Evolutionary conservation across 2,888 invertebrate species (phyloP).

Genomic region (Anticlea derivata): DNA sequence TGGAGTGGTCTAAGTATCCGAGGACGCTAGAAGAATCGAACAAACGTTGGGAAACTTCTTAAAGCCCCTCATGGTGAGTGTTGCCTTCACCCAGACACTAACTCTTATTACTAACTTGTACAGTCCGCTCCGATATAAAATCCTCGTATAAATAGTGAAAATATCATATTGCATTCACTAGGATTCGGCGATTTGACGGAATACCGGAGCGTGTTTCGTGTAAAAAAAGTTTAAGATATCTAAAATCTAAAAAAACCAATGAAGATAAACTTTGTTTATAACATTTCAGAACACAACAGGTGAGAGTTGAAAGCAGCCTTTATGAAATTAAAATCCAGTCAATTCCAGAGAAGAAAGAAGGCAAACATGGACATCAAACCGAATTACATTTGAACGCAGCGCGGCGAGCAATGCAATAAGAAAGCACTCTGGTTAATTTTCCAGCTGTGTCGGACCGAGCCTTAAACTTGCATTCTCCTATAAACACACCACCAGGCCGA

Average conservation of each 20-base stretch:
- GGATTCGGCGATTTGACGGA: constrained; percentile 12
- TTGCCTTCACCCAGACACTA: constrained; percentile 54
- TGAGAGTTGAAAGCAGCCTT: constrained; percentile 16
- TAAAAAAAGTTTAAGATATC: constrained; percentile 6
- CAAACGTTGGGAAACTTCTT: constrained; percentile 64
- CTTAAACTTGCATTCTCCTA: constrained; percentile 45
- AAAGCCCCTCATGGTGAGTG: constrained; percentile 55
- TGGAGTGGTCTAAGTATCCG: constrained; percentile 57
- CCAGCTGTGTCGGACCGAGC: constrained; percentile 45
- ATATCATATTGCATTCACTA: constrained; percentile 53
- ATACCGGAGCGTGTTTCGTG: constrained; percentile 6
- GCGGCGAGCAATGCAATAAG: constrained; percentile 64
- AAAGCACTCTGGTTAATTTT: constrained; percentile 72
- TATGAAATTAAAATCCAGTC: constrained; percentile 24
- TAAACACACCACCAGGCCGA: constrained; percentile 42
- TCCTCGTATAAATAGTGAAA: constrained; percentile 60
- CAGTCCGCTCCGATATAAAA: constrained; percentile 45
- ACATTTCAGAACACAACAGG: constrained; percentile 3
- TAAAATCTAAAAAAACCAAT: background rate
- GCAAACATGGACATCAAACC: constrained; percentile 40
- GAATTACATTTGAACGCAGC: constrained; percentile 56
- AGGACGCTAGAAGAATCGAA: constrained; percentile 65
- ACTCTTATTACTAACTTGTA: constrained; percentile 73
- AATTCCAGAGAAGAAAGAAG: constrained; percentile 32
- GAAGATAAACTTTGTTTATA: background rate